Conservation (phyloP, 1,140 invertebrate species). For the Papilio machaon region DNA sequence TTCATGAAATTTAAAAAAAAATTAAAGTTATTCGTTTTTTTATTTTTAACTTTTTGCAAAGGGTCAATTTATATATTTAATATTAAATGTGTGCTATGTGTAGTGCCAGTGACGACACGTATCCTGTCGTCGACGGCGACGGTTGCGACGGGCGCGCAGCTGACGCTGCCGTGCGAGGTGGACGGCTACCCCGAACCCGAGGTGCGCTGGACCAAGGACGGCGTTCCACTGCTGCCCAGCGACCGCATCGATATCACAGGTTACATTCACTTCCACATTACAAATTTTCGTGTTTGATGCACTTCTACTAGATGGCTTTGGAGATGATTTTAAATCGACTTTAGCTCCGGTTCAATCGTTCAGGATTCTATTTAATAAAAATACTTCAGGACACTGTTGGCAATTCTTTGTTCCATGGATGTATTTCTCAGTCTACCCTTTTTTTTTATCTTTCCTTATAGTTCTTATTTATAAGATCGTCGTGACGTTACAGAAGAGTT, state of each 20-base stretch:
- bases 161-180: slow-evolving; percentile 88
- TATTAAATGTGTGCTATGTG: background rate
- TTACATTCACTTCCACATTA: slow-evolving; percentile 62
- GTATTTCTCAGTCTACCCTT: too few species aligned
- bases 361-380: too few species aligned
- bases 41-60: too few species aligned
- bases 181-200: slow-evolving; percentile 89
- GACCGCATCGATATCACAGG: slow-evolving; percentile 84
- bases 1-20: background rate
- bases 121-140: slow-evolving; percentile 46
- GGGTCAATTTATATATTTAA: background rate
- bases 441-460: too few species aligned
- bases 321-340: too few species aligned
- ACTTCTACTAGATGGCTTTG: too few species aligned
- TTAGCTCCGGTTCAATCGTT: too few species aligned
- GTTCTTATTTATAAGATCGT: too few species aligned
- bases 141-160: slow-evolving; percentile 82
- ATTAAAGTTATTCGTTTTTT: background rate
- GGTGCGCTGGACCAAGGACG: slow-evolving; percentile 91
- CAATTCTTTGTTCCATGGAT: too few species aligned
- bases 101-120: slow-evolving; percentile 63
- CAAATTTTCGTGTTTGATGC: background rate
- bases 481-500: too few species aligned
- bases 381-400: too few species aligned
- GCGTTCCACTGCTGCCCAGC: slow-evolving; percentile 76